A percentile compares a stretch with the other conserved stretches of the same genome.
These are phyloP conservation scores for Archilochus colubris DNA, from an alignment of 2,113 vertebrate species.

Conservation along the genomic window DNA sequence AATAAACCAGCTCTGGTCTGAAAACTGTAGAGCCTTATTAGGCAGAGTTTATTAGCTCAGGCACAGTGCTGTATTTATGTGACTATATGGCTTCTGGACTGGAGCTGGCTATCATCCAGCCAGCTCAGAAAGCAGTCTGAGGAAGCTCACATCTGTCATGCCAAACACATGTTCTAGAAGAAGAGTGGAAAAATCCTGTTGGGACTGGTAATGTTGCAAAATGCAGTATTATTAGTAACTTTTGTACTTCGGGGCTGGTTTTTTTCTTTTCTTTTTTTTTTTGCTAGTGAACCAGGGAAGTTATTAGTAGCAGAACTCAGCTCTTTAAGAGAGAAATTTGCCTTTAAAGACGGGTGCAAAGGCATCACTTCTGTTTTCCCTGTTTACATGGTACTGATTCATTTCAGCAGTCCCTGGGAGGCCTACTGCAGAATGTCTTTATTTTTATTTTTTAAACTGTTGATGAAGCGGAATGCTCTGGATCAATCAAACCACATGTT, in stretches of 20 bases:
- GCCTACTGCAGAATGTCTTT: conserved; percentile 18
- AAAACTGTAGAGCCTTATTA: conserved; percentile 5
- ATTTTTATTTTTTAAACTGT: conserved; percentile 49
- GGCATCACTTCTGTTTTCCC: conserved; percentile 7
- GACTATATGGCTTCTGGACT: conserved; percentile 29
- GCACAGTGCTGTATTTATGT: conserved; percentile 24
- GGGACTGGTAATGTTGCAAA: conserved; percentile 34
- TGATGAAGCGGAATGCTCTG: conserved; percentile 31
- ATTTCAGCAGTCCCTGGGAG: conserved; percentile 35
- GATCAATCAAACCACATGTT: conserved; percentile 35
- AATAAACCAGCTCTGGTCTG: conserved; percentile 5
- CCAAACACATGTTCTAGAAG: conserved; percentile 44
- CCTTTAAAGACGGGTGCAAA: neutral
- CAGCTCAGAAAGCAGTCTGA: conserved; percentile 16
- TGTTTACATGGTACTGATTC: conserved; percentile 46
- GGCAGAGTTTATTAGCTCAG: conserved; percentile 28
- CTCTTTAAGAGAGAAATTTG: conserved; percentile 15
- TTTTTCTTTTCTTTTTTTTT: neutral
- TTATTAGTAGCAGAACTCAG: conserved; percentile 9
- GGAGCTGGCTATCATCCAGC: neutral
- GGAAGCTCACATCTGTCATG: conserved; percentile 29
- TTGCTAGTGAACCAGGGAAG: neutral
- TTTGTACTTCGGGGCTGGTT: neutral
- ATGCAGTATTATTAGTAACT: conserved; percentile 35
- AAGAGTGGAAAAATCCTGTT: conserved; percentile 51